These are phyloP conservation scores for Loris lydekkerianus DNA, from an alignment of 2,797 vertebrate species.

Conservation along the genomic window DNA sequence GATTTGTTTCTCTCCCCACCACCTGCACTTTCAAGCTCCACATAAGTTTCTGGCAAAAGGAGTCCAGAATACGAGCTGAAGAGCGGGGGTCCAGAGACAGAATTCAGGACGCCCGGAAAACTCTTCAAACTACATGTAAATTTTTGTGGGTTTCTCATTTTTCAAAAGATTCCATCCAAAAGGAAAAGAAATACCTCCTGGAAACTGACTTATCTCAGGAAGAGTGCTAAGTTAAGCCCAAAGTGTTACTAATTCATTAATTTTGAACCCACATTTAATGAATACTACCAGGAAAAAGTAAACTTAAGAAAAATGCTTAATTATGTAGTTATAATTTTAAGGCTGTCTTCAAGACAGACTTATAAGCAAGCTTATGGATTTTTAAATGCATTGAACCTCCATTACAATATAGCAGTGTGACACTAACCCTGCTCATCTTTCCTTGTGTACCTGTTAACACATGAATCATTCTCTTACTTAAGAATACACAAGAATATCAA, in stretches of 20 bases:
- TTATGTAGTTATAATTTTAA: neutral
- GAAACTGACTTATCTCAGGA: constrained; percentile 40
- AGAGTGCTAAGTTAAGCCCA: constrained; percentile 49
- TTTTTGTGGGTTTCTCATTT: constrained; percentile 41
- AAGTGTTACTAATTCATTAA: constrained; percentile 40
- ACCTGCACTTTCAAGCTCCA: neutral
- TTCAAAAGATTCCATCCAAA: constrained; percentile 8
- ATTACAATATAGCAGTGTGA: neutral
- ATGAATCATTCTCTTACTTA: neutral
- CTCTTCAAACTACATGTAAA: constrained; percentile 35
- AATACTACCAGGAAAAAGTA: constrained; percentile 39
- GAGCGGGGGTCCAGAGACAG: neutral
- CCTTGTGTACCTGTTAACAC: neutral
- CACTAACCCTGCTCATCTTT: neutral
- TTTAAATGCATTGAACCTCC: neutral
- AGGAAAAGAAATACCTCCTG: neutral
- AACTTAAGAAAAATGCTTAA: neutral
- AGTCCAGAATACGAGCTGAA: neutral
- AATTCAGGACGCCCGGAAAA: neutral
- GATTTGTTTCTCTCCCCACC: neutral
- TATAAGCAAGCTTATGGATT: neutral
- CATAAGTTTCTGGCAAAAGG: constrained; percentile 3
- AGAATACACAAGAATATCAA: neutral
- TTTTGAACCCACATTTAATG: constrained; percentile 6
- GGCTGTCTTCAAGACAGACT: neutral